These are phyloP conservation scores for Sceliomorpha sp. DNA, from an alignment of 2,888 invertebrate genomes.

Conservation along the genomic window DNA sequence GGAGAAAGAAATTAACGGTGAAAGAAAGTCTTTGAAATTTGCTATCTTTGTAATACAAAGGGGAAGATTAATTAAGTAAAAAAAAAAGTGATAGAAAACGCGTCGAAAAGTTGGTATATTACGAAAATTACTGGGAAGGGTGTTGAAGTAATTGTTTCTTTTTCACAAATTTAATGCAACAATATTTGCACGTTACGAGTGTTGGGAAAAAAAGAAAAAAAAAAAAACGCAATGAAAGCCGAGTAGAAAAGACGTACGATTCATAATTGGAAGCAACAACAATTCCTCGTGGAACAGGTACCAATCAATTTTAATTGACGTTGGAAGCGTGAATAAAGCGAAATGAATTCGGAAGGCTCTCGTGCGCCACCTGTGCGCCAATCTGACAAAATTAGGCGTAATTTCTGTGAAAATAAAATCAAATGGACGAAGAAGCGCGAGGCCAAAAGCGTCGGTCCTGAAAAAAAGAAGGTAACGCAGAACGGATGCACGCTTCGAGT, in stretches of 20 bases:
- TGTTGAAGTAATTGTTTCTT: too few relatives aligned
- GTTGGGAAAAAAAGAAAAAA: too few relatives aligned
- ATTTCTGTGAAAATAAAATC: conserved; percentile 65
- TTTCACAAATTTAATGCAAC: too few relatives aligned
- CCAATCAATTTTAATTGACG: conserved; percentile 70
- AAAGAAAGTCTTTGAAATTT: too few relatives aligned
- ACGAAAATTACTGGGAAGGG: too few relatives aligned
- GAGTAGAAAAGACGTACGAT: conserved; percentile 26
- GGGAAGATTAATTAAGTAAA: too few relatives aligned
- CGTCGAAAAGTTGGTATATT: too few relatives aligned
- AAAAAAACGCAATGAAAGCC: too few relatives aligned
- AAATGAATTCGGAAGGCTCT: conserved; percentile 54
- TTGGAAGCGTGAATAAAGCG: conserved; percentile 53
- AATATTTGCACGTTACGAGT: too few relatives aligned
- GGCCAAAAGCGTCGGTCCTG: conserved; percentile 11
- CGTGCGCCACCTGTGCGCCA: conserved; percentile 57
- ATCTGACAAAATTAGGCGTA: conserved; percentile 65
- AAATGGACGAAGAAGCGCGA: conserved; percentile 41
- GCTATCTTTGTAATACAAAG: too few relatives aligned
- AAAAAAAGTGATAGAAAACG: too few relatives aligned
- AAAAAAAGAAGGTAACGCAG: conserved; percentile 48
- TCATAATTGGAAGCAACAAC: conserved; percentile 64
- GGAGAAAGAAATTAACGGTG: too few relatives aligned
- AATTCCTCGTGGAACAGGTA: conserved; percentile 49
- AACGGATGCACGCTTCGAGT: conserved; percentile 64